Base-by-base conservation (phyloP, 2,797 vertebrate species). In the Xenentodon cancila region DNA sequence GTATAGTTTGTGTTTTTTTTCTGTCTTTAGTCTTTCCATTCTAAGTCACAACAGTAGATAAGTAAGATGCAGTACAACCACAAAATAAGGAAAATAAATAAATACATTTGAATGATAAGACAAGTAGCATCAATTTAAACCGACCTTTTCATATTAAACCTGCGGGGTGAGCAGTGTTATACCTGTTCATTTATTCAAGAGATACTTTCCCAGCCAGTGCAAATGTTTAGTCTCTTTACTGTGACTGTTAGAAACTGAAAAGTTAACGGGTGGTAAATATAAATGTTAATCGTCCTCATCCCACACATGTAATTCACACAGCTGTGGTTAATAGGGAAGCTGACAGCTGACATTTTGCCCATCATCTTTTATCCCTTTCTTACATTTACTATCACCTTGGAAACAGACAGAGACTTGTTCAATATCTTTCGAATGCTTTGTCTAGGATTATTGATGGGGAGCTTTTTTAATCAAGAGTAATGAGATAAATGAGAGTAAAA, bases 311-410 rank as follows among this genome's bases (percentile, higher is more conserved):
- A 37, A 40, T 16, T 5, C 37, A 40, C 37, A 40, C 37, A 40
- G 37, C 16, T 16, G 37, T 16, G 37, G 37, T 48, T 20, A 55
- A 64, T 27, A 47, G 47, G 27, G 7, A 11, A 17, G 42, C 52
- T 50, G 67, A 56, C 56, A 42, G 56, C 32, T 83, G 67, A 73
- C 70, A 83, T 79, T 77, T 81, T 73, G 22, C 20, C 56, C 55
- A 62, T 51, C 20, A 19, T 70, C 22, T 18, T 48, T 61, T 22
- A 20, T 37, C 53, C 27, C 7, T 53, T 59, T 30, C 18, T 63
- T 62, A 48, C n/a, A 22, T 79, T 72, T 50, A 53, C 37, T 40
- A 63, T 76, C 59, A 43, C 69, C 51, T 22, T 63, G 68, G 64
- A 73, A 65, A 77, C 65, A 48, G 27, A 52, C 12, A 40, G 12